Evolutionary conservation across 2,113 vertebrate genomes (phyloP).

Genomic region (Catagonus wagneri): DNA sequence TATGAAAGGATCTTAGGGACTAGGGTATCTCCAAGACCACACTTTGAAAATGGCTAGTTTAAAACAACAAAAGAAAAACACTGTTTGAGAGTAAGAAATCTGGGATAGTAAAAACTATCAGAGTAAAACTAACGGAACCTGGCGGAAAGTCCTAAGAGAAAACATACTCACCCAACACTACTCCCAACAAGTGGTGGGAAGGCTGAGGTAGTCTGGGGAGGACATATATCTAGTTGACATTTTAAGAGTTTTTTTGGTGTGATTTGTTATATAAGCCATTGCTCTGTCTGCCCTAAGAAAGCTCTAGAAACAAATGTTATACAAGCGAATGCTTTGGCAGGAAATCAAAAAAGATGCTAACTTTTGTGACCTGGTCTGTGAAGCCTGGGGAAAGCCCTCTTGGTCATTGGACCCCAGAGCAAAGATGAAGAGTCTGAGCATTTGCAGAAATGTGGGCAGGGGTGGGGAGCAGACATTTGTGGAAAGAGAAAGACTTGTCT

Average conservation of each 20-base stretch:
- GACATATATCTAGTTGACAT: background rate
- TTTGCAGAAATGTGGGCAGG: background rate
- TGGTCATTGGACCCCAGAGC: background rate
- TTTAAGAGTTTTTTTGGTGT: background rate
- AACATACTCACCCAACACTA: background rate
- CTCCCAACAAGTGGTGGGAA: background rate
- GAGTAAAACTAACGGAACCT: background rate
- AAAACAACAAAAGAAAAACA: background rate
- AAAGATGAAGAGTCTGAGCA: background rate
- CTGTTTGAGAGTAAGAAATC: background rate
- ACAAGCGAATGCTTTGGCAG: background rate
- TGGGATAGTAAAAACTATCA: background rate
- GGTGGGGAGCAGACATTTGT: background rate
- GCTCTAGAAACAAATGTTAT: background rate
- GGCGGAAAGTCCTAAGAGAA: background rate
- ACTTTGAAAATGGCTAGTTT: background rate
- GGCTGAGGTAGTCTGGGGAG: background rate
- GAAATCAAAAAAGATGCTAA: background rate
- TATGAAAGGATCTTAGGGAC: background rate
- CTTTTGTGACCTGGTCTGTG: background rate
- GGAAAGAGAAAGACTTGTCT: background rate
- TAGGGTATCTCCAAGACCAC: background rate
- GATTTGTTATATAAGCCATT: background rate
- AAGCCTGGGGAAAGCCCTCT: background rate
- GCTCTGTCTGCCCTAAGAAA: background rate